Conservation (phyloP, 1,140 invertebrate genomes). For the Musca domestica region DNA sequence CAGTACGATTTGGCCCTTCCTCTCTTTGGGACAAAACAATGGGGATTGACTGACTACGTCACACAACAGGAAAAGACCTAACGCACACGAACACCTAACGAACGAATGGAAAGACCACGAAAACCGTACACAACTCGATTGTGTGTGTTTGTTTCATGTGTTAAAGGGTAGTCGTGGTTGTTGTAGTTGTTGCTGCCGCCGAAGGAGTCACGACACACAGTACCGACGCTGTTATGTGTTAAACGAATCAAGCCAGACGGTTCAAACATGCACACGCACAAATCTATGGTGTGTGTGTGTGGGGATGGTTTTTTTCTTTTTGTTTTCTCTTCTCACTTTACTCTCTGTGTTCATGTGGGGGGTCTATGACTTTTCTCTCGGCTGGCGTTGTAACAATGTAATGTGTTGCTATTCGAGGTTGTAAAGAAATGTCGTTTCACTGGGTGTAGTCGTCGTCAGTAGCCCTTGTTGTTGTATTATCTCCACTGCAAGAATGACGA, state of each 20-base stretch:
- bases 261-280: neutral
- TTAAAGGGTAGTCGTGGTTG: no score
- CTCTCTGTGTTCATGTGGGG: constrained; percentile 3
- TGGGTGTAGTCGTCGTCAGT: neutral
- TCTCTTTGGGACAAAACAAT: no score
- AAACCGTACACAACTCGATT: neutral
- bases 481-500: no score
- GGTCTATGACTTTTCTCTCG: neutral
- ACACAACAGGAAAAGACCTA: no score
- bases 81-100: neutral
- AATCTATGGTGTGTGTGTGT: neutral
- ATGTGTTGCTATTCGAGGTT: constrained; percentile 19
- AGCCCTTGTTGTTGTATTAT: constrained; percentile 9
- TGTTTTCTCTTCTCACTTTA: neutral
- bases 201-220: no score
- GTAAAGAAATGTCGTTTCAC: neutral
- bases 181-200: no score
- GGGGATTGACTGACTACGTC: no score
- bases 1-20: no score
- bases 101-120: neutral
- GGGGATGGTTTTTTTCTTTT: neutral
- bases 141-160: no score
- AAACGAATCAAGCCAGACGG: neutral
- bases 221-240: no score
- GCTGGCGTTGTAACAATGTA: neutral